phyloP scores from a whole-genome alignment of 2,113 vertebrate species.

The Guaruba guarouba region DNA sequence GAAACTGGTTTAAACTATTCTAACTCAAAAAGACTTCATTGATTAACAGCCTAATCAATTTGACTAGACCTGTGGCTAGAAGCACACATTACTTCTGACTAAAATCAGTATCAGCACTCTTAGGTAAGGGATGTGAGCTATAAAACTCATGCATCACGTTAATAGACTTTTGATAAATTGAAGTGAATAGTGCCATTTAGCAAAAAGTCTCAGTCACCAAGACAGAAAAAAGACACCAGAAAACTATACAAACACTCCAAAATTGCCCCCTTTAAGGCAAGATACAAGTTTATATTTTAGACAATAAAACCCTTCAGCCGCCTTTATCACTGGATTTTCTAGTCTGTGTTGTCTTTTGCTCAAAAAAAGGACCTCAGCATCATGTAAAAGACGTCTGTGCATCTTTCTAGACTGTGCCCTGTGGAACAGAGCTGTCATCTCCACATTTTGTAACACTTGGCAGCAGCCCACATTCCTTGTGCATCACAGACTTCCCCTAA shows the following conservation, averaged over 20 bases:
- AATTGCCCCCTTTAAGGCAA: neutral
- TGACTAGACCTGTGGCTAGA: neutral
- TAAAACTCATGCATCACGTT: neutral
- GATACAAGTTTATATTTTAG: neutral
- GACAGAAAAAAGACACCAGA: neutral
- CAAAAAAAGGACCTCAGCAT: neutral
- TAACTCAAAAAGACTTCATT: neutral
- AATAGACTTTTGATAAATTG: neutral
- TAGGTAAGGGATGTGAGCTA: neutral
- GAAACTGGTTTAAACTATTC: neutral
- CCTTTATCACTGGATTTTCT: neutral
- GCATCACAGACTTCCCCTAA: slow-evolving; percentile 27
- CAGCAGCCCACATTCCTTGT: slow-evolving; percentile 36
- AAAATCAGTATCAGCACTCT: neutral
- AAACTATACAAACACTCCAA: neutral
- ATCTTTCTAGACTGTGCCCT: neutral
- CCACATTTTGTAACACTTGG: slow-evolving; percentile 16
- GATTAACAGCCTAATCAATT: slow-evolving; percentile 4
- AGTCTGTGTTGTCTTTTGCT: neutral
- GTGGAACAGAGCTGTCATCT: slow-evolving; percentile 6
- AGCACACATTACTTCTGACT: neutral
- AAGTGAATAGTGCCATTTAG: neutral
- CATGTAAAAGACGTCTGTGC: neutral
- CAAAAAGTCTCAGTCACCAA: neutral
- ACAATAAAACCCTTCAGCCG: neutral